phyloP scores from a whole-genome alignment of 2,888 invertebrate species.

The Conus canariensis region DNA sequence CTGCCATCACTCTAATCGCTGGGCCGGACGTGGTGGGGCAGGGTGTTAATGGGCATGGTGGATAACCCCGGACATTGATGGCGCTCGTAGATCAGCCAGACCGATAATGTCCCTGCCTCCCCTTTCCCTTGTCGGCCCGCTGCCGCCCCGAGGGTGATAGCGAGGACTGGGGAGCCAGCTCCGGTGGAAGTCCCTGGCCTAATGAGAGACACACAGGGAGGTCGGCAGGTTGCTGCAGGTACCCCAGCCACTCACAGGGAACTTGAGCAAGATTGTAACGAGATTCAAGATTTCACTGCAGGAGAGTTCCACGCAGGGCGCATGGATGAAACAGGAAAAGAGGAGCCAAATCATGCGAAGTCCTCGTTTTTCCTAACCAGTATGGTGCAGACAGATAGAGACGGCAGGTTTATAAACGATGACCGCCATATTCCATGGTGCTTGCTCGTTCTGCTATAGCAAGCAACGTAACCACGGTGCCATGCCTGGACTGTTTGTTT shows the following conservation, averaged over 20 bases:
- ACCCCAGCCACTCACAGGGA: neutral
- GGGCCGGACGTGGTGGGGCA: neutral
- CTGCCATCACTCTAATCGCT: conserved; percentile 19
- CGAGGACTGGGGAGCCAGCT: neutral
- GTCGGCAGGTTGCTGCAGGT: neutral
- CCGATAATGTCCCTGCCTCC: conserved; percentile 16
- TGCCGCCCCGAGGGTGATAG: neutral
- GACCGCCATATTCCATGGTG: too few species aligned
- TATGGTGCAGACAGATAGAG: too few species aligned
- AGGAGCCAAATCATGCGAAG: too few species aligned
- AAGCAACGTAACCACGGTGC: too few species aligned
- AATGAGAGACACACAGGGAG: conserved; percentile 11
- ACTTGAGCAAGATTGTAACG: neutral
- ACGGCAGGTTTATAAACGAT: too few species aligned
- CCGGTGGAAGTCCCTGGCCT: neutral
- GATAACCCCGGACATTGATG: conserved; percentile 32
- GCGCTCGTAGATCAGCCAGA: conserved; percentile 28
- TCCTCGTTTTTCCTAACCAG: too few species aligned
- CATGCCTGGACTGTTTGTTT: too few species aligned
- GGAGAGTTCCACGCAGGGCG: too few species aligned
- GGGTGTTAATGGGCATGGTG: conserved; percentile 7
- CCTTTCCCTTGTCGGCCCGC: neutral
- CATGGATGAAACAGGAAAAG: too few species aligned
- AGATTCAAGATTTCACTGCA: too few species aligned
- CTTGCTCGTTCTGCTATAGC: too few species aligned